These are phyloP conservation scores for Platycheirus albimanus DNA, from an alignment of 2,888 invertebrate species.

Conservation along the genomic window DNA sequence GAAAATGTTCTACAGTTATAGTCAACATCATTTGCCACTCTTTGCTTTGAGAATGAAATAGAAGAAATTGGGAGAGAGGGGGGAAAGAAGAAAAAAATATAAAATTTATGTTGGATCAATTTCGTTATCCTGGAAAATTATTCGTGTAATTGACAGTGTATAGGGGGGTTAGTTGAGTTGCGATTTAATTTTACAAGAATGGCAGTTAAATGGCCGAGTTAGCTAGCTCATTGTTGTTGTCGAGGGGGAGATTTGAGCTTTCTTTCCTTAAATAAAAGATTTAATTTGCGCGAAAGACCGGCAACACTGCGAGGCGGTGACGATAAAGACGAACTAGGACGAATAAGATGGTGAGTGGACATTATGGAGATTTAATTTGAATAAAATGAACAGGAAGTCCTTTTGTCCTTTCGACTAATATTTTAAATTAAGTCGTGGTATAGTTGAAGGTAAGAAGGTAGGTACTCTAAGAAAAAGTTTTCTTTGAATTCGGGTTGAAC, in stretches of 20 bases:
- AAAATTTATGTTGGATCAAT: conserved; percentile 68
- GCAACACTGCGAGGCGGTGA: too few relatives aligned
- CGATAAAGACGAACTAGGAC: too few relatives aligned
- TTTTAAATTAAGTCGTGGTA: background rate
- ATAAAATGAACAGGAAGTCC: background rate
- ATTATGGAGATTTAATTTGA: conserved; percentile 33
- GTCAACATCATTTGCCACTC: conserved; percentile 38
- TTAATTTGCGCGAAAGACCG: conserved; percentile 12
- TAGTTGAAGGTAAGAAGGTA: too few relatives aligned
- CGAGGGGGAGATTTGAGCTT: too few relatives aligned
- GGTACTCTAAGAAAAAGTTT: background rate
- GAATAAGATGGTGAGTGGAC: background rate
- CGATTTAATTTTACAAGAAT: conserved; percentile 55
- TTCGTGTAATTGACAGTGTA: conserved; percentile 61
- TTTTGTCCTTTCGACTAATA: background rate
- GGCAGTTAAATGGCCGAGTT: conserved; percentile 39
- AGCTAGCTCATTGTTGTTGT: background rate
- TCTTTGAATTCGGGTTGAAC: background rate
- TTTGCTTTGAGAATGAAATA: conserved; percentile 3
- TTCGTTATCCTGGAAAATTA: conserved; percentile 60
- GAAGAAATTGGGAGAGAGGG: too few relatives aligned
- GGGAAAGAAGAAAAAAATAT: too few relatives aligned
- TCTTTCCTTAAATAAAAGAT: conserved; percentile 18
- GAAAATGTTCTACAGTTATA: conserved; percentile 17
- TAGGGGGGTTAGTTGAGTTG: conserved; percentile 19